Percentiles rank a stretch among this genome's conserved stretches.
phyloP scores from a whole-genome alignment of 1,140 invertebrate genomes.

The Cyrtorhinus lividipennis region DNA sequence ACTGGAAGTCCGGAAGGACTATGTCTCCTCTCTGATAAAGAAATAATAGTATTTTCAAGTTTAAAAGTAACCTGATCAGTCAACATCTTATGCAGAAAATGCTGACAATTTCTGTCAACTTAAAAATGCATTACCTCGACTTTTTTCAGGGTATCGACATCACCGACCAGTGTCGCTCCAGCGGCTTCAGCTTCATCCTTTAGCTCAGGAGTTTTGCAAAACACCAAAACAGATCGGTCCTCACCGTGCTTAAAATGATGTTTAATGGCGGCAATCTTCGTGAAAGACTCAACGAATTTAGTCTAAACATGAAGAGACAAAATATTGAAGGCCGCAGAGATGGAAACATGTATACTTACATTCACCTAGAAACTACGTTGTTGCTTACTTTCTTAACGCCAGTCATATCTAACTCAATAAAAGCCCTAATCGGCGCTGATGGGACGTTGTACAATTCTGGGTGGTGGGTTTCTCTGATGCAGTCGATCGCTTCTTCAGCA shows the following conservation, averaged over 20 bases:
- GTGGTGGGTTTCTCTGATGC: constrained; percentile 58
- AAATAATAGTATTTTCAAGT: too few relatives aligned
- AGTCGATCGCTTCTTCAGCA: constrained; percentile 53
- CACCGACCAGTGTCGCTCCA: constrained; percentile 53
- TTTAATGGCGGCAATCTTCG: constrained; percentile 42
- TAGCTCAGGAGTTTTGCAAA: constrained; percentile 45
- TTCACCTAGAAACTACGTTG: too few relatives aligned
- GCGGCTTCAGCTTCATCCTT: constrained; percentile 41
- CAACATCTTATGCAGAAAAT: neutral
- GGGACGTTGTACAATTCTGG: constrained; percentile 57
- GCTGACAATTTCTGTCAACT: neutral
- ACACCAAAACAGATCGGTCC: constrained; percentile 47
- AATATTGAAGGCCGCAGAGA: constrained; percentile 3
- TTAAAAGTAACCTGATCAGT: too few relatives aligned
- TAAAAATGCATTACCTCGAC: constrained; percentile 41
- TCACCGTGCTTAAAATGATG: constrained; percentile 47
- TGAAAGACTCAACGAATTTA: constrained; percentile 45
- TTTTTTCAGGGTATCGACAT: constrained; percentile 51
- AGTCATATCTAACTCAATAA: constrained; percentile 57
- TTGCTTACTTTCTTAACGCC: constrained; percentile 34
- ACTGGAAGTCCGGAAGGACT: constrained; percentile 51
- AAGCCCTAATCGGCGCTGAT: constrained; percentile 43
- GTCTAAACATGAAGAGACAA: constrained; percentile 36
- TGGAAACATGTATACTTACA: too few relatives aligned
- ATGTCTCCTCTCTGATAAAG: constrained; percentile 46